phyloP scores from a whole-genome alignment of 2,888 invertebrate species.

The Melitaea athalia region DNA sequence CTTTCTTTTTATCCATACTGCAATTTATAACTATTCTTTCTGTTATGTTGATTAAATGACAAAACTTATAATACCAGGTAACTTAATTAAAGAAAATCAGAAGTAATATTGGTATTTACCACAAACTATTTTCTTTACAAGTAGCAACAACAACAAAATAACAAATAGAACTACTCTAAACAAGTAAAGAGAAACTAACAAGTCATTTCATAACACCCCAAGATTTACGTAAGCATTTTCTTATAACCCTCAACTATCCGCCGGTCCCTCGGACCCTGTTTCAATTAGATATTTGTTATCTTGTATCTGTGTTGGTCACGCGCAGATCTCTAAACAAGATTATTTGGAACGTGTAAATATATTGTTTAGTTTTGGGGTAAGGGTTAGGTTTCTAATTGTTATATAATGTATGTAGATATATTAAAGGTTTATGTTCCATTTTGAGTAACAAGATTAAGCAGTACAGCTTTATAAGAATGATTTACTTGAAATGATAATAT shows the following conservation, averaged over 20 bases:
- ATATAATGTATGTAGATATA: slow-evolving; percentile 13
- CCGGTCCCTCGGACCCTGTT: slow-evolving; percentile 42
- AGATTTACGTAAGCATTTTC: slow-evolving; percentile 4
- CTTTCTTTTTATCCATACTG: no score
- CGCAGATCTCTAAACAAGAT: slow-evolving; percentile 20
- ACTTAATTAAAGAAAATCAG: no score
- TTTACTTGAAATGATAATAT: neutral
- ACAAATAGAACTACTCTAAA: neutral
- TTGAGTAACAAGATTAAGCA: neutral
- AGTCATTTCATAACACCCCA: slow-evolving; percentile 2
- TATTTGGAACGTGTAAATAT: slow-evolving; percentile 29
- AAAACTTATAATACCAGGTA: no score
- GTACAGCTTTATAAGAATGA: neutral
- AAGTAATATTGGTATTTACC: neutral
- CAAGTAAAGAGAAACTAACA: neutral
- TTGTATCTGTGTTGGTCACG: slow-evolving; percentile 47
- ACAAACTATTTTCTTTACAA: neutral
- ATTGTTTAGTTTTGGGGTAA: slow-evolving; percentile 25
- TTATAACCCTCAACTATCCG: slow-evolving; percentile 18
- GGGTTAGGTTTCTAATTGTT: slow-evolving; percentile 10
- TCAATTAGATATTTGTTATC: slow-evolving; percentile 55
- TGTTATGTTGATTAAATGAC: no score
- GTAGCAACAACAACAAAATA: neutral
- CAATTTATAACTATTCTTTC: no score
- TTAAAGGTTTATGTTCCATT: slow-evolving; percentile 13